Percentiles rank a stretch among this genome's conserved stretches.
Conservation (phyloP, 30 jellyfish, hydroid and myxozoan species). For the Aurelia aurita region DNA sequence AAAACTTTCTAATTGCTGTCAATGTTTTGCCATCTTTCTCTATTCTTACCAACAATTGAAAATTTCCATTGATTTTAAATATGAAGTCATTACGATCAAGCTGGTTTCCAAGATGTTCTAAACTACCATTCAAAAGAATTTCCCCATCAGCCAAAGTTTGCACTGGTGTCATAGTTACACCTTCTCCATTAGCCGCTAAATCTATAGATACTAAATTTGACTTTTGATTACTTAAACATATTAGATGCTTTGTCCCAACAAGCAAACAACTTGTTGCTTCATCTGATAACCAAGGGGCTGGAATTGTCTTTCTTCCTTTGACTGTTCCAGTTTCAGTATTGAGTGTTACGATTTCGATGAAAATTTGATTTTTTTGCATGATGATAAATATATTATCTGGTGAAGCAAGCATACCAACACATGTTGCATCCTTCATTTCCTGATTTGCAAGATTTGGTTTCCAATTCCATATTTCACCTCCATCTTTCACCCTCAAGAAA, state of each 20-base stretch:
- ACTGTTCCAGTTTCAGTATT: constrained; percentile 48
- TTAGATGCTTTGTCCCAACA: constrained; percentile 24
- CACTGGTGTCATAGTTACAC: constrained; percentile 14
- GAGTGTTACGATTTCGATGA: constrained; percentile 45
- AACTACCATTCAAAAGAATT: neutral
- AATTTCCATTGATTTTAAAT: neutral
- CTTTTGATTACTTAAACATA: constrained; percentile 19
- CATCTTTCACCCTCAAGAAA: constrained; percentile 66
- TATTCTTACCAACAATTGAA: constrained; percentile 15
- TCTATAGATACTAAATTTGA: constrained; percentile 10
- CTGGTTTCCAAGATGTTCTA: constrained; percentile 34
- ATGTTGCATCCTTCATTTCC: constrained; percentile 17
- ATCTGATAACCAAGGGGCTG: constrained; percentile 65
- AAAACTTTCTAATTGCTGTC: neutral
- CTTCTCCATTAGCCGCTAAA: constrained; percentile 23
- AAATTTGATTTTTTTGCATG: constrained; percentile 32
- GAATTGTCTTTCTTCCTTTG: constrained; percentile 23
- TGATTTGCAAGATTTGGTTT: constrained; percentile 20
- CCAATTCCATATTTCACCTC: constrained; percentile 80
- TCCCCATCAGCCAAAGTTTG: constrained; percentile 19
- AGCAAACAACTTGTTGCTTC: constrained; percentile 23
- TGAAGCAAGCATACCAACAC: constrained; percentile 39
- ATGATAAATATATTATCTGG: constrained; percentile 21
- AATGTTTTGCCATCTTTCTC: constrained; percentile 48
- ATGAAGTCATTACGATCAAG: constrained; percentile 37